Percentiles rank a stretch among this genome's conserved stretches.
These are phyloP conservation scores for Drosophila lowei DNA, from an alignment of 1,140 invertebrate species.

Conservation along the genomic window DNA sequence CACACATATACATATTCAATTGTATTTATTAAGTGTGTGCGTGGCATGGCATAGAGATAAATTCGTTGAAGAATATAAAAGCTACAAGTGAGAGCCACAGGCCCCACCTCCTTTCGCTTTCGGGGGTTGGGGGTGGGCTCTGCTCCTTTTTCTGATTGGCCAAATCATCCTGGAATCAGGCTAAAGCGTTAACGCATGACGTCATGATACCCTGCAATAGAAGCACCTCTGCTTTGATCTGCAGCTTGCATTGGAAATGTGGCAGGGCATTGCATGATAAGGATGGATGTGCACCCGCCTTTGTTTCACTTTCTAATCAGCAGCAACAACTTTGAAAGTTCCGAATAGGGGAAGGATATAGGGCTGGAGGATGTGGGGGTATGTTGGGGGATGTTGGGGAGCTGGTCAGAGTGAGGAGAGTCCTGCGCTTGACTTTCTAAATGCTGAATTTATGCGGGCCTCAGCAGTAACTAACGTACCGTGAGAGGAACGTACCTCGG, in stretches of 20 bases:
- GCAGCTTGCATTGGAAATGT: no score
- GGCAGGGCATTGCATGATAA: not conserved
- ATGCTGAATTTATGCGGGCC: conserved; percentile 74
- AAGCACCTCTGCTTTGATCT: no score
- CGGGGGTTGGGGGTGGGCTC: not conserved
- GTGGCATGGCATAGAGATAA: conserved; percentile 64
- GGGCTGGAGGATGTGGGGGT: not conserved
- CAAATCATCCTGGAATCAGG: conserved; percentile 82
- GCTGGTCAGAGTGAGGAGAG: conserved; percentile 5
- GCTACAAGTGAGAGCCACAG: conserved; percentile 69
- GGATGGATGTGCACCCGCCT: not conserved
- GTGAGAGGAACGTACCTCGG: no score
- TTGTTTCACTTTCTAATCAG: conserved; percentile 76
- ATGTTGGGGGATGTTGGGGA: not conserved
- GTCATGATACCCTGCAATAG: conserved; percentile 36
- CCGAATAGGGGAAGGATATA: conserved; percentile 26
- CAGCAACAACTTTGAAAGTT: conserved; percentile 47
- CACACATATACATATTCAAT: conserved; percentile 76
- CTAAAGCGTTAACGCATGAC: conserved; percentile 66
- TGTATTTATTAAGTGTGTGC: conserved; percentile 82
- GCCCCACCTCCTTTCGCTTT: conserved; percentile 48
- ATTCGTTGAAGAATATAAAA: conserved; percentile 81
- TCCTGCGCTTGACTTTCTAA: conserved; percentile 71
- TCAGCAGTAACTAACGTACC: conserved; percentile 24
- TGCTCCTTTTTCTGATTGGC: conserved; percentile 75